phyloP scores from a whole-genome alignment of 2,113 vertebrate species.

The Oriolus oriolus region DNA sequence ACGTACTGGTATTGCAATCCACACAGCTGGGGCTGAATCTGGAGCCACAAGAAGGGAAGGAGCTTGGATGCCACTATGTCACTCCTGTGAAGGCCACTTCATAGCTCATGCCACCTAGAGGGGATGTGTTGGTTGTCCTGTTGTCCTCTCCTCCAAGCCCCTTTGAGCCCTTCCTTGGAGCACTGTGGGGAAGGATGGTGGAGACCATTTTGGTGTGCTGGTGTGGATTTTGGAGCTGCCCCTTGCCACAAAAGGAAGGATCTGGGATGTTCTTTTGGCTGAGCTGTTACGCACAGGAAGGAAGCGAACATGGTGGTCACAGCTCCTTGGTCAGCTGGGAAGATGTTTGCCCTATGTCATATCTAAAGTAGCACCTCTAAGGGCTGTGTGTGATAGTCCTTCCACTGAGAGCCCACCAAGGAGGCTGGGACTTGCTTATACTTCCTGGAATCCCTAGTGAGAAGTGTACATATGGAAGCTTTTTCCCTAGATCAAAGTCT shows the following conservation, averaged over 20 bases:
- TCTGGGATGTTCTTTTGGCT: background rate
- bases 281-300: background rate
- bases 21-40: background rate
- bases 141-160: background rate
- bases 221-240: background rate
- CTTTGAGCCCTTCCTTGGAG: background rate
- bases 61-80: background rate
- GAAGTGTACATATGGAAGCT: background rate
- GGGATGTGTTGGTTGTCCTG: background rate
- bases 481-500: conserved; percentile 2
- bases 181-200: background rate
- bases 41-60: background rate
- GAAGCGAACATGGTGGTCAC: background rate
- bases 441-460: background rate
- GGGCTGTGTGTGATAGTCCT: background rate
- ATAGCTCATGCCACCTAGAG: background rate
- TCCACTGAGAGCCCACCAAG: background rate
- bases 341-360: background rate
- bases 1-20: background rate
- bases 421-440: background rate
- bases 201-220: background rate
- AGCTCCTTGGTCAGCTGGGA: background rate
- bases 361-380: background rate
- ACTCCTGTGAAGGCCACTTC: background rate
- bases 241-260: background rate